These are phyloP conservation scores for Bubo scandiacus DNA, from an alignment of 2,113 vertebrate genomes.

Conservation along the genomic window DNA sequence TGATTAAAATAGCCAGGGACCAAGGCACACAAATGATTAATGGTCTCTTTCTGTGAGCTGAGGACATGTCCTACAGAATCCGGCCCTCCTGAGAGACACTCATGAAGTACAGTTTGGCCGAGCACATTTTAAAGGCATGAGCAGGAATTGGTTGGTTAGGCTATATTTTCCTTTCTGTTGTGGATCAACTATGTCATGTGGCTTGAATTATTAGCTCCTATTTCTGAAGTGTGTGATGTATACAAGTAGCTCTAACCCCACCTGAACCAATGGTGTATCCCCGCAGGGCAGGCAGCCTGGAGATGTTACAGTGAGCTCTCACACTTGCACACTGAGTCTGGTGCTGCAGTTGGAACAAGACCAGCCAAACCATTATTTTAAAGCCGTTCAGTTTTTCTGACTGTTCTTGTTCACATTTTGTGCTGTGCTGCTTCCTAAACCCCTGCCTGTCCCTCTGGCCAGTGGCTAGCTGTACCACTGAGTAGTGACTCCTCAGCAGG, in stretches of 20 bases:
- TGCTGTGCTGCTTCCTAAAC: not conserved
- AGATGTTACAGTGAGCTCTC: not conserved
- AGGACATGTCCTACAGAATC: not conserved
- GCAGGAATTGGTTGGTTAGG: not conserved
- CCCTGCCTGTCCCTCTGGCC: not conserved
- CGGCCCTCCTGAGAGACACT: not conserved
- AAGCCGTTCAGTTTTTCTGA: not conserved
- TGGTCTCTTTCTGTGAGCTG: not conserved
- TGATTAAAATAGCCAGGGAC: slow-evolving; percentile 37
- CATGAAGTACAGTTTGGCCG: not conserved
- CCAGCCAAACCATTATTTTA: not conserved
- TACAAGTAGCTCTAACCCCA: not conserved
- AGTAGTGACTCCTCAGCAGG: not conserved
- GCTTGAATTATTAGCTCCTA: not conserved
- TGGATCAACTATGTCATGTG: not conserved
- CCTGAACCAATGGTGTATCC: not conserved
- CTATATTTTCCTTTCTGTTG: not conserved
- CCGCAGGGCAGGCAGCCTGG: not conserved
- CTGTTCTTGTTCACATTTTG: not conserved
- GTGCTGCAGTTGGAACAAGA: not conserved
- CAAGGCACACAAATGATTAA: not conserved
- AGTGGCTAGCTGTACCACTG: not conserved
- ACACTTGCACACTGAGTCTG: rapidly evolving
- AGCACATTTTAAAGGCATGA: not conserved
- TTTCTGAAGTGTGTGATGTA: not conserved